Evolutionary conservation across 2,888 invertebrate species (phyloP).

Genomic region (Herminia tarsipennalis): DNA sequence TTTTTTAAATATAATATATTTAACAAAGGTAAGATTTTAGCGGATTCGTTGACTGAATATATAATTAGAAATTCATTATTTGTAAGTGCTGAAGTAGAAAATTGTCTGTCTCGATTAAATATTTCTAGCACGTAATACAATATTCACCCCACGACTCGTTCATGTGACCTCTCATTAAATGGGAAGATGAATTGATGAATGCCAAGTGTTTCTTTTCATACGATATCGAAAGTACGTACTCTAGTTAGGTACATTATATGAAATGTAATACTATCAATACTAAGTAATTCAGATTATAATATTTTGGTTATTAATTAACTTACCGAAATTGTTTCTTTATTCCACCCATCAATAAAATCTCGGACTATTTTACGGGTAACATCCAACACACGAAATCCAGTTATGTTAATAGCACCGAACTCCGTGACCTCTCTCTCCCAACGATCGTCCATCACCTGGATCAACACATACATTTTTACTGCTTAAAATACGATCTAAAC

Average conservation of each 20-base stretch:
- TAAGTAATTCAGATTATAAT: no score
- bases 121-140: conserved; percentile 64
- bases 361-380: conserved; percentile 90
- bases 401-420: conserved; percentile 98
- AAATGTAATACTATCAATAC: background rate
- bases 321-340: conserved; percentile 93
- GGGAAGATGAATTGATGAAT: conserved; percentile 35
- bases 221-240: no score
- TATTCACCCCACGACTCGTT: conserved; percentile 46
- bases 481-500: no score
- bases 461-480: conserved; percentile 25
- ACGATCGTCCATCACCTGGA: conserved; percentile 97
- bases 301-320: no score
- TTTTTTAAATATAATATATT: no score
- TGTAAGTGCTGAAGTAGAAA: conserved; percentile 47
- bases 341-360: conserved; percentile 94
- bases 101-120: conserved; percentile 42
- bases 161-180: conserved; percentile 21
- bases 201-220: conserved; percentile 18
- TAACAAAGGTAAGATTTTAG: conserved; percentile 33
- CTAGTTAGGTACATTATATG: no score
- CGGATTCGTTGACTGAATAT: conserved; percentile 53
- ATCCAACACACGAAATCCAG: conserved; percentile 97
- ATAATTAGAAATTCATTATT: conserved; percentile 63
- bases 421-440: conserved; percentile 96